Base-by-base conservation (phyloP, 2,113 vertebrate species). In the Butorides virescens region DNA sequence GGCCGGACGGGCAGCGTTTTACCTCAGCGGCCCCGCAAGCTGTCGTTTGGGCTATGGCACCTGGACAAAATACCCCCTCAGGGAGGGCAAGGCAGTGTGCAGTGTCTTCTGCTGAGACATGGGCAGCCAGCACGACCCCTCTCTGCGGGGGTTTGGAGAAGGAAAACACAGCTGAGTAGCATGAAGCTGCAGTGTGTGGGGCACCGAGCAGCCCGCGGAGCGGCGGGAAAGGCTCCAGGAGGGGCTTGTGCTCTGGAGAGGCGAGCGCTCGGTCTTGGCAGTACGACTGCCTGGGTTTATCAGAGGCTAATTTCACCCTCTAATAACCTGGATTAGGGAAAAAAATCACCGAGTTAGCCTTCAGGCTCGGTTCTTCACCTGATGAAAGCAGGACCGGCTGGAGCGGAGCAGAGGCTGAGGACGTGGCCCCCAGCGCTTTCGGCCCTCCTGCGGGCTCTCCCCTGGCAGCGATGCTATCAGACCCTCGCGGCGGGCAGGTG, bases 341-440 rank as follows among this genome's bases (percentile, higher is more conserved):
- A 83, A 82, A 84, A 37, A 11, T 78, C 72, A 52, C 32, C 4
- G 39, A 85, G 29, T 66, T 53, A 71, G 68, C 30, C 39, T 56
- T 68, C 56, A 44, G 72, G 34, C 75, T 80, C 2, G 1, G 32
- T 37, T 82, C 18, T 29, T 87, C 42, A 85, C 80, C 86, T 79
- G 29, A 46, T 11, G 62, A 72, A 89, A 87, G 70, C 39, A 44
- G 36, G 13, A 50, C 5, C 0, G 8, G 23, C 36, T 9, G 66
- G 70, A 83, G 76, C 13, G 2, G 49, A 30, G 62, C 9, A 50
- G 73, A 83, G 96, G 88, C 92, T 93, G 93, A 91, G 52, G 29
- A 67, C 3, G 0, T 4, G 42, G 56, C 11, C 18, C 37, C 15
- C 52, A 32, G 73, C 0, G 0, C 44, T 49, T 23, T 49, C 30